Evolutionary conservation across 2,888 invertebrate genomes (phyloP), one percentile per base, ranked within the genome.

Genomic region (Osedax fenrisi): DNA sequence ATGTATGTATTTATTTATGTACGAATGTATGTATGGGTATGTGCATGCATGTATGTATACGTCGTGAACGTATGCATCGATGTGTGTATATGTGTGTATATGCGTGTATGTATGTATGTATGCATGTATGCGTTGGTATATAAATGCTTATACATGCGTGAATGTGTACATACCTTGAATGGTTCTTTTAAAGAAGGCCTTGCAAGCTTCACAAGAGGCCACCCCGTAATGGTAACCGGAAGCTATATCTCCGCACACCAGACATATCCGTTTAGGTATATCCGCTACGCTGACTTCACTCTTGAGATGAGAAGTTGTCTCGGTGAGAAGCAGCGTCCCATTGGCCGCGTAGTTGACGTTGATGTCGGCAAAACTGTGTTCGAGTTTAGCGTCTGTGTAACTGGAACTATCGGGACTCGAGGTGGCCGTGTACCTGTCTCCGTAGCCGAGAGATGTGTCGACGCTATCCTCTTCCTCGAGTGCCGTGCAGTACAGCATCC

Each of bases 161-260:
- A n/a, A n/a, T n/a, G n/a, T n/a, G 62, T 3, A 72, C 80, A 78
- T 87, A 90, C 91, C 95, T 90, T 96, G 95, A 87, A 96, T 95
- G 75, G 95, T 96, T 83, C 96, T 88, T 86, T 96, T 96, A 85
- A 96, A 96, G 88, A 96, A 96, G 72, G 95, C 96, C 87, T 96
- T 96, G 86, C 96, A 96, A 5, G 95, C 96, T 85, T 96, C 96
- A 84, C 96, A 96, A 68, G 94, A 94, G 62, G 95, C 94, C 1
- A 95, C 95, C 0, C 96, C 83, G 75, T 84, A 84, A 77, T 96
- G 96, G 85, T 94, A 95, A 56, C 95, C 95, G 1, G 94, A 94
- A 0, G 95, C 94, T 0, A 92, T 89, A 84, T 96, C 95, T 0
- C 95, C 95, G 83, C 95, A 96, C 23, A 96, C 95, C 75, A 95